Evolutionary conservation across 2,888 invertebrate genomes (phyloP), one percentile per base, ranked within the genome.

Genomic region (Phasia obesa): DNA sequence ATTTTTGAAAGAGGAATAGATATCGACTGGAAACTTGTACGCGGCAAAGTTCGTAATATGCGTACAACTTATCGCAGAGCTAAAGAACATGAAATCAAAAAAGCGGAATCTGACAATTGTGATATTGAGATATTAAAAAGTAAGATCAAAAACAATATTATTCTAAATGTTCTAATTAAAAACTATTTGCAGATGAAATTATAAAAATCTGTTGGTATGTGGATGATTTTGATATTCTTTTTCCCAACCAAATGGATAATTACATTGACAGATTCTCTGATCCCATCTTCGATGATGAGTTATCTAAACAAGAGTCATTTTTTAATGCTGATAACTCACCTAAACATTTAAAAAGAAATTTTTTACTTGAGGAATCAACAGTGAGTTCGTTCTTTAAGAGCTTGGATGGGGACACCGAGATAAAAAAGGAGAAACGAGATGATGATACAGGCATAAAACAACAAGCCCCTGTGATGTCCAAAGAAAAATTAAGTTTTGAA

Each of bases 1-100:
- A 7, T 77, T 11, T 57, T 51, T 21, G 76, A 77, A 62, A 57
- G 15, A 35, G 27, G 38, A 17, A 35, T 77, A 23, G 60, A 77
- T 53, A 19, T 53, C 21, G 53, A 60, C 6, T 77, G 69, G 69
- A 69, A 51, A 25, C 59, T 60, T 53, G 23, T 77, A 3, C 60
- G 69, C 15, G 2, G n/a, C 19, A 77, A 77, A 60, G 53, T 69
- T 13, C 76, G 76, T 2, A 69, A 76, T 44, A 76, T 76, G 76
- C 69, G 76, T 23, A 23, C 4, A n/a, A 0, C 49, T n/a, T 76
- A 76, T 53, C 23, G 51, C 1, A 69, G n/a, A 35, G 60, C 60
- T 13, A 76, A 76, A 76, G 76, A 69, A 47, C 51, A 47, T 69
- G 44, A 69, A 59, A 31, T 31, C 2, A 62, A 35, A 13, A 27